Percentiles rank a stretch among this genome's conserved stretches.
Evolutionary conservation across 2,113 vertebrate genomes (phyloP).

Genomic region (Gopherus evgoodei): DNA sequence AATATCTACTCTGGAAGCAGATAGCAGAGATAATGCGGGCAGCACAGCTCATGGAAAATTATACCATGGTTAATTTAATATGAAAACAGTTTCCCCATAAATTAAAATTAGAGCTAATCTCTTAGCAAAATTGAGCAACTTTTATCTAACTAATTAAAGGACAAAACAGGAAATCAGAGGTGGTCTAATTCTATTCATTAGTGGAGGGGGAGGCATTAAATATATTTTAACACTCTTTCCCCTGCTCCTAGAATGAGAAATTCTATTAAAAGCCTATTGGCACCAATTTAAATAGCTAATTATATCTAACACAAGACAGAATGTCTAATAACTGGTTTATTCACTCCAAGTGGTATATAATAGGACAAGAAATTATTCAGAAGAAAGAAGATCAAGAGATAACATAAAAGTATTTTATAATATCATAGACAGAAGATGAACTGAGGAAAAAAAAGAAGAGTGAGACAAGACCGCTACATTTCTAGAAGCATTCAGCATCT

Average conservation of each 20-base stretch:
- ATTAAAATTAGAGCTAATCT: conserved; percentile 5
- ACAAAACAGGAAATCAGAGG: background rate
- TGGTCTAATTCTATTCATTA: background rate
- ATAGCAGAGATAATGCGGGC: background rate
- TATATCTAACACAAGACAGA: conserved; percentile 33
- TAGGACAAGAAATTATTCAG: conserved; percentile 24
- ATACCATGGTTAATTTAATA: background rate
- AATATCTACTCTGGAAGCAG: background rate
- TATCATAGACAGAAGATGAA: background rate
- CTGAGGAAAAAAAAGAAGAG: background rate
- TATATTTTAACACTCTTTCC: background rate
- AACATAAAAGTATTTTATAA: conserved; percentile 14
- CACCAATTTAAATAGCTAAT: conserved; percentile 54
- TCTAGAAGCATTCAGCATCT: background rate
- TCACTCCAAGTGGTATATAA: conserved; percentile 51
- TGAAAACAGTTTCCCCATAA: background rate
- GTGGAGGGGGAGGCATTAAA: background rate
- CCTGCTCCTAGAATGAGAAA: conserved; percentile 16
- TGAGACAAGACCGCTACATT: background rate
- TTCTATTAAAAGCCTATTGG: conserved; percentile 45
- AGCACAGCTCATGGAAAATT: background rate
- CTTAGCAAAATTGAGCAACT: conserved; percentile 11
- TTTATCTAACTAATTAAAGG: conserved; percentile 34
- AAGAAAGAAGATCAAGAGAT: conserved; percentile 50
- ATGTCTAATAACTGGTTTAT: conserved; percentile 60